phyloP scores from a whole-genome alignment of 2,797 vertebrate genomes.

The Erethizon dorsatum region DNA sequence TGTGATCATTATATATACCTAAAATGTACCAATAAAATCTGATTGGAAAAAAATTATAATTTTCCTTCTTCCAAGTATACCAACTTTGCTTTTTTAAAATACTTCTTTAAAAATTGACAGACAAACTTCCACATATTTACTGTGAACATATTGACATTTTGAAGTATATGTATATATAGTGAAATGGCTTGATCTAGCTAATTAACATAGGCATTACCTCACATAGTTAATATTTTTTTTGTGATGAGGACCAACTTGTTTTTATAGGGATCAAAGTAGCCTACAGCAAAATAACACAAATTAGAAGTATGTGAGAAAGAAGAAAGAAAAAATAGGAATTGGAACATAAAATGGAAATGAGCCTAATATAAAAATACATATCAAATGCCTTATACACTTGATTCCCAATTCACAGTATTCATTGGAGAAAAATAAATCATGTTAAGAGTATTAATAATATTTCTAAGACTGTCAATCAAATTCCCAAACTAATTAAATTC shows the following conservation, averaged over 20 bases:
- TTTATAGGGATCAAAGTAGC: constrained; percentile 47
- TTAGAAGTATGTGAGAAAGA: constrained; percentile 34
- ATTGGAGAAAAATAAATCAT: constrained; percentile 61
- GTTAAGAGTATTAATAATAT: constrained; percentile 33
- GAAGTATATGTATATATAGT: background rate
- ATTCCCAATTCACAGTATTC: background rate
- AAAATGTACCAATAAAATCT: background rate
- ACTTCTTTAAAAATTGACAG: background rate
- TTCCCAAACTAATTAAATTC: constrained; percentile 13
- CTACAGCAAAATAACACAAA: constrained; percentile 58
- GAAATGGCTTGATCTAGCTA: background rate
- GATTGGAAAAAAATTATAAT: background rate
- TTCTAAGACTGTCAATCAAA: constrained; percentile 27
- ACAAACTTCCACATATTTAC: background rate
- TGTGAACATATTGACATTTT: background rate
- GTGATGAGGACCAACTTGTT: background rate
- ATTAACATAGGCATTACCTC: background rate
- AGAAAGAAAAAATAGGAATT: constrained; percentile 45
- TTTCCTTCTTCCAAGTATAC: constrained; percentile 54
- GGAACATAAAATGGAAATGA: constrained; percentile 60
- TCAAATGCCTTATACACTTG: background rate
- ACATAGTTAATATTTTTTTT: background rate
- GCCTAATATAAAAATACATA: constrained; percentile 42
- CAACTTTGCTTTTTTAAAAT: background rate
- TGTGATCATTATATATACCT: background rate